Conservation (phyloP, 2,888 invertebrate species). For the Sphecodes monilicornis region DNA sequence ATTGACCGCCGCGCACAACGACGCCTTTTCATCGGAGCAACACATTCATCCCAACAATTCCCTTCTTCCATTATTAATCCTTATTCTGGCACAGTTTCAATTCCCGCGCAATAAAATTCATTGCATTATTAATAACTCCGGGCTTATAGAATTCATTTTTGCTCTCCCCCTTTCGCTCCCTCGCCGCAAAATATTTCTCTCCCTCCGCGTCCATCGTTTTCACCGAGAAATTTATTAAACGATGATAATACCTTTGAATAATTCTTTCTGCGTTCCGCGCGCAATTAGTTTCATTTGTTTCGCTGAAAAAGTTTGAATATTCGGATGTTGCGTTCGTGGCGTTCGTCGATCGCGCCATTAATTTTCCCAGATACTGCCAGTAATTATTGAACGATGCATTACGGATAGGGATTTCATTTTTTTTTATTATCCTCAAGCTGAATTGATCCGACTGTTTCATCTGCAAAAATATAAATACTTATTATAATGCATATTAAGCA, state of each 20-base stretch:
- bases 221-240: conserved; percentile 16
- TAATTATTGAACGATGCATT: not conserved
- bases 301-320: conserved; percentile 1
- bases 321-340: not conserved
- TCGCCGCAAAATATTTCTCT: not conserved
- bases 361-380: not conserved
- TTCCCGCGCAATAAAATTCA: conserved; percentile 3
- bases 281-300: conserved; percentile 10
- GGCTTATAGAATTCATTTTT: conserved; percentile 7
- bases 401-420: not conserved
- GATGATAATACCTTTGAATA: conserved; percentile 10
- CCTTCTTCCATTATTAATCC: conserved; percentile 14
- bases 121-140: conserved; percentile 15
- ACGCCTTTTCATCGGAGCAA: not conserved
- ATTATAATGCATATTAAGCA: not conserved
- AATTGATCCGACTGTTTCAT: too few species aligned
- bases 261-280: not conserved
- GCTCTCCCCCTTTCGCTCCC: not conserved
- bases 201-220: not conserved
- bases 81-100: conserved; percentile 5
- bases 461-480: not conserved
- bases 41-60: not conserved
- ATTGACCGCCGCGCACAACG: not conserved
- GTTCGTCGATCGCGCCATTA: not conserved
- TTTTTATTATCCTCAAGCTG: not conserved